Evolutionary conservation across 2,797 vertebrate species (phyloP).

Genomic region (Enteromius paludinosus): DNA sequence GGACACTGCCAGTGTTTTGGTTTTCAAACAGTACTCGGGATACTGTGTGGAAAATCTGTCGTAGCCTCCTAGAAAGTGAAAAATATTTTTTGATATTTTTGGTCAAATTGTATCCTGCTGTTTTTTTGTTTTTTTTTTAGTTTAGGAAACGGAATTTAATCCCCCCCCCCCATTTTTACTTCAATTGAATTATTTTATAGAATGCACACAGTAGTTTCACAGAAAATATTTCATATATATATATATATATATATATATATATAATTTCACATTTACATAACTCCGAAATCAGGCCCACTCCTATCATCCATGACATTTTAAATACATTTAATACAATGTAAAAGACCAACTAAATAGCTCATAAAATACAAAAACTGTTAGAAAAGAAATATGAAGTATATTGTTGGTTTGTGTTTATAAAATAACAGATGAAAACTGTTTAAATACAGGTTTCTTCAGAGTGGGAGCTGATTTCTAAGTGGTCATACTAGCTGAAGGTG

Average conservation of each 20-base stretch:
- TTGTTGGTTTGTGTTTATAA: background rate
- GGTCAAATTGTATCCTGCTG: background rate
- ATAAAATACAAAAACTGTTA: background rate
- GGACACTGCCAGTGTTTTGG: conserved; percentile 74
- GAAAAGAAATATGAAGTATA: background rate
- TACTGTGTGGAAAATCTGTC: conserved; percentile 81
- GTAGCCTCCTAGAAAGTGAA: conserved; percentile 75
- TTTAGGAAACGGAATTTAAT: background rate
- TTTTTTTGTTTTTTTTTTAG: background rate
- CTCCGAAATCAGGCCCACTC: background rate
- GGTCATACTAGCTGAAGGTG: background rate
- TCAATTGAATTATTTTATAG: background rate
- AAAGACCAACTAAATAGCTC: background rate
- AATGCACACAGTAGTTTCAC: background rate
- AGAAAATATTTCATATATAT: no score
- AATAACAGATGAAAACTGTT: background rate
- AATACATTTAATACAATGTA: background rate
- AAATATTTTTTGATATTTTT: background rate
- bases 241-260: no score
- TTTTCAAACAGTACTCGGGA: conserved; percentile 82
- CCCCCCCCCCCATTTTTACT: background rate
- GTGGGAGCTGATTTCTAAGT: background rate
- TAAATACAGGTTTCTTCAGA: background rate
- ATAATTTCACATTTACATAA: background rate
- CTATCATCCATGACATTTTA: background rate